phyloP scores from a whole-genome alignment of 2,888 invertebrate species.

The Calephelis perditalis region DNA sequence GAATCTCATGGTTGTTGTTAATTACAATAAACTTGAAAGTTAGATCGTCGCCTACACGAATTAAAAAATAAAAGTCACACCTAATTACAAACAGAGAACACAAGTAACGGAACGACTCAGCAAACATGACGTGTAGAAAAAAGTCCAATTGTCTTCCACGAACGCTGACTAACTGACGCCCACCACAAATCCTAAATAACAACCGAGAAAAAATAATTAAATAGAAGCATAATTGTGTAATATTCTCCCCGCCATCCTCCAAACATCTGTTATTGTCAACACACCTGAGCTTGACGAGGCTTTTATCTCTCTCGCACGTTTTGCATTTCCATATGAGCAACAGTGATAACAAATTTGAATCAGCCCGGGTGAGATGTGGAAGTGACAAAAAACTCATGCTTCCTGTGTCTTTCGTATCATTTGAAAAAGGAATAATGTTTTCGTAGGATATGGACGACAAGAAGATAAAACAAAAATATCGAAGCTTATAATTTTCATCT shows the following conservation, averaged over 20 bases:
- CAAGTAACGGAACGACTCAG: slow-evolving; percentile 45
- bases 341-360: slow-evolving; percentile 42
- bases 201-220: slow-evolving; percentile 71
- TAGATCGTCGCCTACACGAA: slow-evolving; percentile 40
- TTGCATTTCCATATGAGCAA: slow-evolving; percentile 29
- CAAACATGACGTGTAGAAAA: slow-evolving; percentile 50
- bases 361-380: slow-evolving; percentile 59
- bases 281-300: slow-evolving; percentile 61
- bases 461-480: too few species aligned
- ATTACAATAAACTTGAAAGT: slow-evolving; percentile 9
- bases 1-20: not conserved
- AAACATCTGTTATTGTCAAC: slow-evolving; percentile 77
- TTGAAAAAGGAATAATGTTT: slow-evolving; percentile 71
- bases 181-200: slow-evolving; percentile 54
- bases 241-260: slow-evolving; percentile 59
- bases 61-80: slow-evolving; percentile 46
- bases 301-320: slow-evolving; percentile 39
- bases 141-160: slow-evolving; percentile 54
- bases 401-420: slow-evolving; percentile 78
- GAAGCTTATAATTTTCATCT: not conserved
- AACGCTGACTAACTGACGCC: slow-evolving; percentile 44
- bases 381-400: slow-evolving; percentile 76
- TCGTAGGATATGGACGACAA: slow-evolving; percentile 39
- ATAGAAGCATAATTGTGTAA: slow-evolving; percentile 76
- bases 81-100: slow-evolving; percentile 45